Conservation (phyloP, 2,113 vertebrate species). For the Esox niger region DNA sequence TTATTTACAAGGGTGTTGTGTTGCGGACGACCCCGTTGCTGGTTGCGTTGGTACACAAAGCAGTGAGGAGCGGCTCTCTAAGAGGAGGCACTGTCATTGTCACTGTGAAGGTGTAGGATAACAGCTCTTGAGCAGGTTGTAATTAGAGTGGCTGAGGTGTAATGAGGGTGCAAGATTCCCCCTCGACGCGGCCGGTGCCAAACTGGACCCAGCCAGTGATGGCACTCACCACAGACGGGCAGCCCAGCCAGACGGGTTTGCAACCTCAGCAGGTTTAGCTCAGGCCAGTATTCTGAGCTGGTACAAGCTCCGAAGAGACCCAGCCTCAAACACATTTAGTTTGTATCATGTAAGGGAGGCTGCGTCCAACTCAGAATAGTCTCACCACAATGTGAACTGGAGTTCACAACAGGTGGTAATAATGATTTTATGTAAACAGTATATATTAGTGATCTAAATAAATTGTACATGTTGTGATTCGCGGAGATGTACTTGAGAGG, state of each 20-base stretch:
- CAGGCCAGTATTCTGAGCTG: conserved; percentile 17
- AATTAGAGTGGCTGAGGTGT: conserved; percentile 81
- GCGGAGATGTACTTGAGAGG: conserved; percentile 20
- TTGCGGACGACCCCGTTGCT: conserved; percentile 56
- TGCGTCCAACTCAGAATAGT: conserved; percentile 23
- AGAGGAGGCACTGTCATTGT: conserved; percentile 74
- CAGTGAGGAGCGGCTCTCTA: conserved; percentile 60
- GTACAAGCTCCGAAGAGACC: not conserved
- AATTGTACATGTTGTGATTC: conserved; percentile 30
- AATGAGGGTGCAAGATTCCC: conserved; percentile 83
- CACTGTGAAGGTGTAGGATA: conserved; percentile 76
- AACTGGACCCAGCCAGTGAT: conserved; percentile 60
- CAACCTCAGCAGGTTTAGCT: conserved; percentile 7
- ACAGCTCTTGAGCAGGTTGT: conserved; percentile 80
- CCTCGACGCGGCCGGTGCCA: conserved; percentile 66
- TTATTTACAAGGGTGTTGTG: conserved; percentile 73
- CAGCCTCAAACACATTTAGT: conserved; percentile 4
- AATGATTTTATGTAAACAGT: conserved; percentile 7
- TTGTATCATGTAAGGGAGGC: conserved; percentile 5
- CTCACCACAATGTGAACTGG: conserved; percentile 16
- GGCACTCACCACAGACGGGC: conserved; percentile 29
- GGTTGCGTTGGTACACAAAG: conserved; percentile 49
- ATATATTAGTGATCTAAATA: conserved; percentile 35
- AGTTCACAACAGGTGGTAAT: conserved; percentile 46
- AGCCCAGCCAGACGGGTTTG: conserved; percentile 24